Evolutionary conservation across 2,797 vertebrate genomes (phyloP), one percentile per base, ranked within the genome.

Genomic region (Aeoliscus strigatus): DNA sequence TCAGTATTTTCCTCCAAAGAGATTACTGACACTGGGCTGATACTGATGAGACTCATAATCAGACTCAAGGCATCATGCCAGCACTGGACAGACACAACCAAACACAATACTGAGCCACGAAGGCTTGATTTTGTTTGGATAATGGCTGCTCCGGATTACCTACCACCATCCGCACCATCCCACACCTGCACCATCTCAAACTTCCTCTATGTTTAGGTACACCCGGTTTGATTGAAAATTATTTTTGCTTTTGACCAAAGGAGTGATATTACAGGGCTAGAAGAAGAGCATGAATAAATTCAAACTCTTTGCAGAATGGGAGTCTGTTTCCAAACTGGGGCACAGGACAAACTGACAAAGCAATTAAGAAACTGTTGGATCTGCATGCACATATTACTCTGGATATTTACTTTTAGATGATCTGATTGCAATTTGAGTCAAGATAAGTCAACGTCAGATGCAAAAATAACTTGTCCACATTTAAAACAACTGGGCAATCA

Each of bases 21-120:
- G 75, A 86, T 85, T 82, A 86, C 72, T 67, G 59, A 72, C 65
- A 70, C 66, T 37, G 54, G 59, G 52, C 68, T 74, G 68, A 76
- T 77, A 77, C 63, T 39, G 55, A 86, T 73, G 75, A 84, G 73
- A 85, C 70, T 66, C 71, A 75, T 71, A 73, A 83, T 82, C 67
- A 69, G 45, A 48, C 62, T 73, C 37, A 9, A 70, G 66, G 60
- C 33, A 0, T 27, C 54, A 59, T n/a, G 59, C 69, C 64, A 75
- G 59, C 67, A 36, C 55, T 24, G 9, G 42, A 60, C 63, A 47
- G 29, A 59, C 59, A 45, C 25, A 59, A 42, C 73, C 69, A 75
- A 73, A 79, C 61, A 75, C 58, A 76, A 71, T 70, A 77, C 66
- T 24, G 55, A 57, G 59, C 63, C 62, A 71, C 78, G 73, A 80